phyloP scores from a whole-genome alignment of 2,797 vertebrate species.

The Malacoraja senta region DNA sequence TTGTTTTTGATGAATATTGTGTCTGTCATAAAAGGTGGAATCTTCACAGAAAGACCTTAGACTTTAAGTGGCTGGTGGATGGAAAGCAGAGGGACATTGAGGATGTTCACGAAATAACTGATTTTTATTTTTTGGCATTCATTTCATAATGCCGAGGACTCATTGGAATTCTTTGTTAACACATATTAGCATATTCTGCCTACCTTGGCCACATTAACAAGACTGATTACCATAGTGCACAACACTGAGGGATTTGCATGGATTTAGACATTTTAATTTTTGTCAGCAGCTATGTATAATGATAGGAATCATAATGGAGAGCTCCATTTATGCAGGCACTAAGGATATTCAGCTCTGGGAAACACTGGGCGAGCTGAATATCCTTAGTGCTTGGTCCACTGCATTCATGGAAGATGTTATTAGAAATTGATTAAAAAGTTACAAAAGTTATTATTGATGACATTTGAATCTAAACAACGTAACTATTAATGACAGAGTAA shows the following conservation, averaged over 20 bases:
- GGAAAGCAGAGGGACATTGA: not conserved
- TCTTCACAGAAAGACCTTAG: no score
- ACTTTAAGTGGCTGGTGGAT: not conserved
- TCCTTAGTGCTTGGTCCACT: not conserved
- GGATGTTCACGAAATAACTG: not conserved
- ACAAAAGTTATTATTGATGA: not conserved
- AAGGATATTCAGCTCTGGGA: not conserved
- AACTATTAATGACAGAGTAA: not conserved
- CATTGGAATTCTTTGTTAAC: not conserved
- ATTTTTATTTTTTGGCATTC: not conserved
- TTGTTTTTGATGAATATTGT: no score
- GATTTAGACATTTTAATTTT: not conserved
- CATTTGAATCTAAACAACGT: not conserved
- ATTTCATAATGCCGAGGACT: no score
- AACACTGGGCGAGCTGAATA: constrained; percentile 10
- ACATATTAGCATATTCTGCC: not conserved
- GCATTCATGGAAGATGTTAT: not conserved
- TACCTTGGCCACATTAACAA: not conserved
- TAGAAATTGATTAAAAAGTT: not conserved
- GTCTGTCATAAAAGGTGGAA: not conserved
- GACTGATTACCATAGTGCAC: not conserved
- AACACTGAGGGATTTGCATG: not conserved
- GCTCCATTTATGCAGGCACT: not conserved
- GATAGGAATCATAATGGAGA: not conserved
- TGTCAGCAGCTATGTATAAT: not conserved